Conservation (phyloP, 2,113 vertebrate genomes). For the Carettochelys insculpta region DNA sequence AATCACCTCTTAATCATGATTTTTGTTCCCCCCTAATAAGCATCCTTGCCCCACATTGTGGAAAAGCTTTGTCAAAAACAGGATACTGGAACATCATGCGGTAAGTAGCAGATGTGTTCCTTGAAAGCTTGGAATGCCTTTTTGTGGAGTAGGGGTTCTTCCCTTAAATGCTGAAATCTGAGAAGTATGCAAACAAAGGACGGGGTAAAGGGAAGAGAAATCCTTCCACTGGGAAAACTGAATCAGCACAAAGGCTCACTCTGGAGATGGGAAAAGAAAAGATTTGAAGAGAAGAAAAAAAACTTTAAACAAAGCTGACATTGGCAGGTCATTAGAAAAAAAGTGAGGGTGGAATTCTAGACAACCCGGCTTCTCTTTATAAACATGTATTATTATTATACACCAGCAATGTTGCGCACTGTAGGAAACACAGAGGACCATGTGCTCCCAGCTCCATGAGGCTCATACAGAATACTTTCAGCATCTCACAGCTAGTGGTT, state of each 20-base stretch:
- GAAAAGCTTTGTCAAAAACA: conserved; percentile 9
- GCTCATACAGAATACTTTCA: background rate
- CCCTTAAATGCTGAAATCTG: background rate
- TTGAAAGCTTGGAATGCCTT: background rate
- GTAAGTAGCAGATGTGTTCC: conserved; percentile 52
- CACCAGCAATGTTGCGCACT: background rate
- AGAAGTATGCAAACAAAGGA: background rate
- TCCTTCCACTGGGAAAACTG: background rate
- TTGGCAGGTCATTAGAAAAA: background rate
- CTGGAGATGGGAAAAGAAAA: background rate
- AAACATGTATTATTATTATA: background rate
- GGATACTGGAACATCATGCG: conserved; percentile 35
- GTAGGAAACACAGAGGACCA: fast-evolving
- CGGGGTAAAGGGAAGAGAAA: background rate
- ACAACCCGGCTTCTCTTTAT: background rate
- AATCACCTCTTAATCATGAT: background rate
- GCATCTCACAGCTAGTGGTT: background rate
- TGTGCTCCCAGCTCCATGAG: fast-evolving
- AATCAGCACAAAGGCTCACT: background rate
- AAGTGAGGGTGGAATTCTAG: background rate
- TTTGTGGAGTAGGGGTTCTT: background rate
- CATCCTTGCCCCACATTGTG: background rate
- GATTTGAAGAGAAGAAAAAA: background rate
- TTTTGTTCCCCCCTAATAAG: background rate
- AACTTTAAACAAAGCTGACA: background rate